Conservation (phyloP, 2,797 vertebrate genomes). For the Gymnodraco acuticeps region DNA sequence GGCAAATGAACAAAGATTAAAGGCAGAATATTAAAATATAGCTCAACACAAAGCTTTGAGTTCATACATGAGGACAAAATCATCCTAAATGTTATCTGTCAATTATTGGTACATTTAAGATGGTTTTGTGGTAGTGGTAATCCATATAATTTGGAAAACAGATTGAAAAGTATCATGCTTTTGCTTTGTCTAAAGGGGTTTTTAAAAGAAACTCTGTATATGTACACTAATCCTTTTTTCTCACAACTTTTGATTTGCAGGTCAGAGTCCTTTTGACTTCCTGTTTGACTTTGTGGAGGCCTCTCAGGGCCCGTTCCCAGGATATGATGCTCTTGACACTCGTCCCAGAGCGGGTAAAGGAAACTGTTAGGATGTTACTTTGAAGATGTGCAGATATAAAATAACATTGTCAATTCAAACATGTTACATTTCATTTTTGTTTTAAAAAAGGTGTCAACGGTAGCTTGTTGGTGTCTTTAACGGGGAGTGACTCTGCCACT, state of each 20-base stretch:
- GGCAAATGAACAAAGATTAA: not conserved
- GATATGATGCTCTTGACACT: conserved; percentile 56
- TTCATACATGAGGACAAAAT: too few species aligned
- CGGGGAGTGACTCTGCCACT: conserved; percentile 46
- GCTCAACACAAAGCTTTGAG: too few species aligned
- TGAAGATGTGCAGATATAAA: not conserved
- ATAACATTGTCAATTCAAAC: not conserved
- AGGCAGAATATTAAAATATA: not conserved
- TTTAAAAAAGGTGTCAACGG: conserved; percentile 53
- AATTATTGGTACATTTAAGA: too few species aligned
- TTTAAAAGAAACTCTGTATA: not conserved
- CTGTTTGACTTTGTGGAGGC: conserved; percentile 73
- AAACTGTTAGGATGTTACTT: not conserved
- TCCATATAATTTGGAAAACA: not conserved
- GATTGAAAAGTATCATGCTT: not conserved
- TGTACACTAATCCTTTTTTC: not conserved
- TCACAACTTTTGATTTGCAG: conserved; percentile 44
- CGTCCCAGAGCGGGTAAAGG: conserved; percentile 72
- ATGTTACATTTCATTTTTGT: not conserved
- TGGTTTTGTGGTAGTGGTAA: too few species aligned
- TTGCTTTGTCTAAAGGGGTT: not conserved
- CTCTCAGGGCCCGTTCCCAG: conserved; percentile 42
- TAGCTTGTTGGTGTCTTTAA: conserved; percentile 70
- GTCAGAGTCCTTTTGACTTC: conserved; percentile 75
- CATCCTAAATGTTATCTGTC: too few species aligned